A percentile compares a stretch with the other conserved stretches of the same genome.
Conservation (phyloP, 2,113 vertebrate genomes). For the Notarius lentiginosus region DNA sequence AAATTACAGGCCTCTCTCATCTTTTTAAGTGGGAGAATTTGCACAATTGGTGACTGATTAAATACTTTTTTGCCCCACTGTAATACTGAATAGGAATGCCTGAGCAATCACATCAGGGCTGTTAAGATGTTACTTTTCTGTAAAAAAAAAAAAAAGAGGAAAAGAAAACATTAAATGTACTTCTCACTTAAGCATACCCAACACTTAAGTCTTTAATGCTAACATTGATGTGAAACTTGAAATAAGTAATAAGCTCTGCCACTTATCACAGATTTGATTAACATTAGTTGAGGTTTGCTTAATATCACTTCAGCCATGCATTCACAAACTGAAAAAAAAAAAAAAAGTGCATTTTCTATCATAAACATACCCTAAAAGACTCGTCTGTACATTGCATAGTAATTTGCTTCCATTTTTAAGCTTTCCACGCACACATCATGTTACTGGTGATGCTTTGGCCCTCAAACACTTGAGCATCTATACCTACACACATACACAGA, state of each 20-base stretch:
- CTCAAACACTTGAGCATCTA: slow-evolving; percentile 1
- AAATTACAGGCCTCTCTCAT: no score
- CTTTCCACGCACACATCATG: neutral
- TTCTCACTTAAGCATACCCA: neutral
- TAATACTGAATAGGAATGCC: slow-evolving; percentile 13
- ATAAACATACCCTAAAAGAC: slow-evolving; percentile 19
- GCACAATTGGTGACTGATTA: no score
- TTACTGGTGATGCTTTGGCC: slow-evolving; percentile 5
- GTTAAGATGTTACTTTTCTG: neutral
- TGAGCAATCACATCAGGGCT: neutral
- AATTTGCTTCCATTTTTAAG: slow-evolving; percentile 22
- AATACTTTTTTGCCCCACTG: no score
- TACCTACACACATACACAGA: neutral
- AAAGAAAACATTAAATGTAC: neutral
- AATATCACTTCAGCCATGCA: slow-evolving; percentile 27
- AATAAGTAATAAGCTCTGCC: neutral
- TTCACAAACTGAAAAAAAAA: neutral
- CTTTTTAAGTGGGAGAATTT: no score
- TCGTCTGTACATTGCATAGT: slow-evolving; percentile 51
- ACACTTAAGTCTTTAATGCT: slow-evolving; percentile 10
- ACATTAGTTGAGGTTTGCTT: slow-evolving; percentile 1
- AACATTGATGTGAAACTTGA: neutral
- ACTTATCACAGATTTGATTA: neutral
- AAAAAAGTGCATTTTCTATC: neutral
- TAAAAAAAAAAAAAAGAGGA: neutral